These are phyloP conservation scores for Batillaria attramentaria DNA, from an alignment of 1,140 invertebrate genomes.

Conservation along the genomic window DNA sequence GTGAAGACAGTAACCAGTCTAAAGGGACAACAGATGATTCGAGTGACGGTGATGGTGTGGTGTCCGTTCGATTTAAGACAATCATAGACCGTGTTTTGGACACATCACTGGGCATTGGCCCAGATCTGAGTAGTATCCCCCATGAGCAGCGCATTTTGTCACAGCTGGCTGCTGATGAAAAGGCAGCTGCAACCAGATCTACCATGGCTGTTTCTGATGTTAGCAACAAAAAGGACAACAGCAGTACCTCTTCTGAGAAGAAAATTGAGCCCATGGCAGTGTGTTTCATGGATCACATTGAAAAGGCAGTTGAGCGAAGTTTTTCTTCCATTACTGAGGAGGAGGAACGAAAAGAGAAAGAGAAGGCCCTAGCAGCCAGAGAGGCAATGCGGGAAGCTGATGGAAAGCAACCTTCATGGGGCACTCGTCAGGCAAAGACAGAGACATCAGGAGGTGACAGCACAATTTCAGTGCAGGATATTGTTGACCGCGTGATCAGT, in stretches of 20 bases:
- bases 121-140: not conserved
- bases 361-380: constrained; percentile 4
- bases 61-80: constrained; percentile 47
- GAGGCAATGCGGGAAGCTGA: not conserved
- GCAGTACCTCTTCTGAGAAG: not conserved
- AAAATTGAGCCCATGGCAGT: constrained; percentile 36
- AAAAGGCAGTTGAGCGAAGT: constrained; percentile 58
- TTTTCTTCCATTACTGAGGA: constrained; percentile 48
- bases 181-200: constrained; percentile 18
- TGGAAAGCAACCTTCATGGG: not conserved
- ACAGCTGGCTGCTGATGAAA: constrained; percentile 3
- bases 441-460: constrained; percentile 8
- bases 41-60: not conserved
- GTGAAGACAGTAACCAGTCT: not conserved
- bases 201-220: constrained; percentile 1
- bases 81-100: constrained; percentile 62
- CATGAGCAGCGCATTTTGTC: constrained; percentile 2
- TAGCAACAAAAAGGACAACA: constrained; percentile 4
- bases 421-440: not conserved
- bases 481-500: constrained; percentile 47
- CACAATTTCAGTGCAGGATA: constrained; percentile 51
- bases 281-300: constrained; percentile 63
- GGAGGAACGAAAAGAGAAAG: constrained; percentile 29
- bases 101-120: constrained; percentile 41
- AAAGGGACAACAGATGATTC: constrained; percentile 2